Conservation (phyloP, 1,140 invertebrate genomes). For the Nephotettix cincticeps region DNA sequence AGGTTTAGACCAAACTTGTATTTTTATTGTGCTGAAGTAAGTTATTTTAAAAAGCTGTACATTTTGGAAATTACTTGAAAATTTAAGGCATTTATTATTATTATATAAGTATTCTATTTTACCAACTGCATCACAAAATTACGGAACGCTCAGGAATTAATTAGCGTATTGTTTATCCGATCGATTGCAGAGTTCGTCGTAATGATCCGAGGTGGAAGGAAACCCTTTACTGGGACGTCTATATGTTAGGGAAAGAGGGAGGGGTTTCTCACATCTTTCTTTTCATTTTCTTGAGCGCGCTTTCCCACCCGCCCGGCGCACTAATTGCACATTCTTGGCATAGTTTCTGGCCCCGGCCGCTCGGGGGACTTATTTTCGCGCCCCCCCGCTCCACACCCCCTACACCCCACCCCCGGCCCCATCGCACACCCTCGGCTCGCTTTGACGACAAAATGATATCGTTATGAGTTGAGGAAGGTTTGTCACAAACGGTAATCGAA, state of each 20-base stretch:
- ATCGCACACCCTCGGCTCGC: slow-evolving; percentile 10
- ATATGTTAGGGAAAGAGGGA: background rate
- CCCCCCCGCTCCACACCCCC: slow-evolving; percentile 25
- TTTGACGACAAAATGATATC: slow-evolving; percentile 30
- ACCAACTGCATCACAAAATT: no score
- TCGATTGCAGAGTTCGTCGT: background rate
- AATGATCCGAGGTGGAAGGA: background rate
- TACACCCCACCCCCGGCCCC: slow-evolving; percentile 1
- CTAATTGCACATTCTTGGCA: slow-evolving; percentile 44
- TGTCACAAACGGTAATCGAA: slow-evolving; percentile 16
- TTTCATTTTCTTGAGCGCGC: slow-evolving; percentile 35
- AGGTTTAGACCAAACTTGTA: no score
- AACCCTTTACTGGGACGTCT: background rate
- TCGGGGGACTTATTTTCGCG: slow-evolving; percentile 33
- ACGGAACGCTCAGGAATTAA: no score
- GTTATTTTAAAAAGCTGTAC: no score
- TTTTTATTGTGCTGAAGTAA: no score
- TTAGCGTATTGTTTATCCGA: no score
- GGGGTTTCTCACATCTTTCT: slow-evolving; percentile 32
- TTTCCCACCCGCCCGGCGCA: slow-evolving; percentile 29
- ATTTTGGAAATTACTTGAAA: no score
- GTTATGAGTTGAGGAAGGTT: slow-evolving; percentile 23
- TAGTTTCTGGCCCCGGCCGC: slow-evolving; percentile 36
- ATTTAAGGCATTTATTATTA: no score
- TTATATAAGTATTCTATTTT: no score